Evolutionary conservation across 2,113 vertebrate genomes (phyloP).

Genomic region (Mastomys natalensis): DNA sequence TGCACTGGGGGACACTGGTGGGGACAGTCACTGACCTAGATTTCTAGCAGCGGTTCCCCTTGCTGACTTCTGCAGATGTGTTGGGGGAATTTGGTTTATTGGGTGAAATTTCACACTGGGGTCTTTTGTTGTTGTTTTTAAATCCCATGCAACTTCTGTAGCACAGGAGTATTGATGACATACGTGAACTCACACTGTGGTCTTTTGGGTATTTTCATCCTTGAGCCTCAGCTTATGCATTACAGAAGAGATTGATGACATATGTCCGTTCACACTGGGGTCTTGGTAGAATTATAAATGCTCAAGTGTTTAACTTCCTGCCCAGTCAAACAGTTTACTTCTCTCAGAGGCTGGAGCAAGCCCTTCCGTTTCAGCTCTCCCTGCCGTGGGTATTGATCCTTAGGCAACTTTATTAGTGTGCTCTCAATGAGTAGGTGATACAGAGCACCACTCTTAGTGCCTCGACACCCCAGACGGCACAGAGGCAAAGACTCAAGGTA

Average conservation of each 20-base stretch:
- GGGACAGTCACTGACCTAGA: fast-evolving
- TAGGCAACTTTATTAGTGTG: not conserved
- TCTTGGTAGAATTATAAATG: not conserved
- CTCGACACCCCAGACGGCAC: not conserved
- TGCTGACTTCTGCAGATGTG: fast-evolving
- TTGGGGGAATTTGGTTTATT: not conserved
- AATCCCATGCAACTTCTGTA: not conserved
- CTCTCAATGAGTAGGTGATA: not conserved
- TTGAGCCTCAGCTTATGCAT: not conserved
- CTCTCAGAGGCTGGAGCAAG: not conserved
- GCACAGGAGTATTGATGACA: no score
- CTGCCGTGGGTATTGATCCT: no score
- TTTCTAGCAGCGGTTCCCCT: not conserved
- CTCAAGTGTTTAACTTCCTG: not conserved
- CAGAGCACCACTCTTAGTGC: not conserved
- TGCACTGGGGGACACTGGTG: slow-evolving; percentile 40
- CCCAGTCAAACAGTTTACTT: not conserved
- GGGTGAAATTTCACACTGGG: not conserved
- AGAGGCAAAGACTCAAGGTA: not conserved
- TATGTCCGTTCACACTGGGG: not conserved
- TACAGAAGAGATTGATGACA: not conserved
- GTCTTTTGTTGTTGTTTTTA: not conserved
- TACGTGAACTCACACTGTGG: not conserved
- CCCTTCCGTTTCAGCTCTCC: not conserved
- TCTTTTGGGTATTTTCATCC: not conserved